Conservation (phyloP, 2,888 invertebrate genomes). For the Lysandra coridon region DNA sequence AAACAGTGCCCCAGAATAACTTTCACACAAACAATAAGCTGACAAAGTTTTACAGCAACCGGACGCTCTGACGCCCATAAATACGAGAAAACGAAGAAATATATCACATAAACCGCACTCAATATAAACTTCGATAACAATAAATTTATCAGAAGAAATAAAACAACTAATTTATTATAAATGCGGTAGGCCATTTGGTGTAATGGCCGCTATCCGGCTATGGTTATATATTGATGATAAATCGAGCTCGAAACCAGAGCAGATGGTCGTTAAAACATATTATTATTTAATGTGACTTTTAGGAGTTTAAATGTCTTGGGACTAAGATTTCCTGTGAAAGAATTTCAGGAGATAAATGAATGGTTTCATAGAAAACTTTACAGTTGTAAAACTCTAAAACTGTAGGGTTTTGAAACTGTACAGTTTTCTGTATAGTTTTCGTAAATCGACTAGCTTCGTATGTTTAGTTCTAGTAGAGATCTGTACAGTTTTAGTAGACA, state of each 20-base stretch:
- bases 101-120: conserved; percentile 22
- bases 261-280: conserved; percentile 24
- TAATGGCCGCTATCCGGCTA: conserved; percentile 14
- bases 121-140: conserved; percentile 23
- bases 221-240: conserved; percentile 18
- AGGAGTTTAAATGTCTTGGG: neutral
- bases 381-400: no score
- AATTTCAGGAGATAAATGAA: neutral
- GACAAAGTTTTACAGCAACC: neutral
- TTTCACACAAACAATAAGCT: neutral
- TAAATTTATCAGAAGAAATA: conserved; percentile 22
- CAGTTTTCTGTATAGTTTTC: no score
- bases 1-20: neutral
- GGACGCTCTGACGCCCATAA: neutral
- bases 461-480: no score
- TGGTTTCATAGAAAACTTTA: neutral
- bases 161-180: conserved; percentile 26
- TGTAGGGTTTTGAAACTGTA: no score
- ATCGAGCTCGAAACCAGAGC: conserved; percentile 7
- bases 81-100: conserved; percentile 7
- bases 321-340: neutral
- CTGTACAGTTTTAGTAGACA: no score
- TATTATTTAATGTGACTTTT: neutral
- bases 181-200: conserved; percentile 20
- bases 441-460: no score